Base-by-base conservation (phyloP, 2,113 vertebrate genomes). In the Trachemys scripta region DNA sequence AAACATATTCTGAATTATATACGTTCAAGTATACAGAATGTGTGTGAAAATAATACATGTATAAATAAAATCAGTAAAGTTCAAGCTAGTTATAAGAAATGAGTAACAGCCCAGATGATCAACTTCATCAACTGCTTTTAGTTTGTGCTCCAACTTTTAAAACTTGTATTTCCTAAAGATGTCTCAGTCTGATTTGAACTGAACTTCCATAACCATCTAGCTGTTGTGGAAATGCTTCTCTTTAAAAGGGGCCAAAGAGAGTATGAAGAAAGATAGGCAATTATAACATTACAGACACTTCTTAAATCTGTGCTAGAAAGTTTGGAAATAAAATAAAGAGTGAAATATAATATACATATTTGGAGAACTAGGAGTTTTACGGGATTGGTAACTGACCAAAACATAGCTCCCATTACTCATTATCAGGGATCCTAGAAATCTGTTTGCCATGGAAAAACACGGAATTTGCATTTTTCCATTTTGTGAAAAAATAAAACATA, bases 151-250 rank as follows among this genome's bases (percentile, higher is more conserved):
- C 10, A 3, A 89, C 38, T 96, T 95, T 69, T 76, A 27, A 19
- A 92, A 27, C 13, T 90, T 97, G 13, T 53, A 1, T 86, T 95
- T 94, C 76, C 91, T 85, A 27, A 92, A 84, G 38, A 6, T 57
- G 0, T 75, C 17, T 5, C 57, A 90, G 38, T 83, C 69, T 84
- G 94, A 87, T 1, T 11, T 31, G 0, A 27, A 42, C 38, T 90
- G 49, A 20, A 47, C 27, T 82, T 96, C 86, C 76, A 80, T 0
- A 56, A 79, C 10, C 6, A 29, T 89, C 90, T 89, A 5, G 5
- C 31, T 87, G 53, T 24, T 81, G 2, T 65, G 29, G n/a, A 27
- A 85, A 65, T 78, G 62, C 57, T 25, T 5, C 29, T 45, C 42
- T 82, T 76, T 82, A 82, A 76, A 57, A 85, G 22, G 10, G 72